These are phyloP conservation scores for Drosophila ercepeae DNA, from an alignment of 1,140 invertebrate species.

Conservation along the genomic window DNA sequence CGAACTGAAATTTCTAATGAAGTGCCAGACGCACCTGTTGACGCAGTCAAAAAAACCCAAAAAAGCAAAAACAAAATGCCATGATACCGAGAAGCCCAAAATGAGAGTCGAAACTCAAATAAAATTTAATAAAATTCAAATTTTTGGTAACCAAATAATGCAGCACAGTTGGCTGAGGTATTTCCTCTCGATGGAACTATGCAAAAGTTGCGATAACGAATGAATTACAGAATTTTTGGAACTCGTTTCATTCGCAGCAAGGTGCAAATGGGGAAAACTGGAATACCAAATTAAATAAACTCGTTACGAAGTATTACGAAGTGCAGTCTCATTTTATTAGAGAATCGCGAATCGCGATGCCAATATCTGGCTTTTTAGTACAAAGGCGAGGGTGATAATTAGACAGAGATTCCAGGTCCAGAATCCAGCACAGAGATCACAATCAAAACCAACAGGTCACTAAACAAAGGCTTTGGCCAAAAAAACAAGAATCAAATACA, in stretches of 20 bases:
- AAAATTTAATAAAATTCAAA: slow-evolving; percentile 67
- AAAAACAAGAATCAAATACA: background rate
- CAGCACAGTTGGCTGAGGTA: slow-evolving; percentile 13
- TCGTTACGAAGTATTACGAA: slow-evolving; percentile 13
- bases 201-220: slow-evolving; percentile 37
- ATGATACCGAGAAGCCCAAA: slow-evolving; percentile 25
- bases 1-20: slow-evolving; percentile 58
- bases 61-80: slow-evolving; percentile 17
- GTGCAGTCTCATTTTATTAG: background rate
- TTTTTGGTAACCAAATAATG: slow-evolving; percentile 16
- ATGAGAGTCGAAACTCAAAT: slow-evolving; percentile 51
- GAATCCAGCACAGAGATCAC: too few species aligned
- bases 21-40: slow-evolving; percentile 75
- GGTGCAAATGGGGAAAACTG: slow-evolving; percentile 14
- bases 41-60: slow-evolving; percentile 37
- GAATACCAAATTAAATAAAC: slow-evolving; percentile 6
- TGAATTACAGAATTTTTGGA: slow-evolving; percentile 33
- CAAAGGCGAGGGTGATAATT: slow-evolving; percentile 50
- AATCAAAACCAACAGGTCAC: too few species aligned
- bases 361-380: background rate
- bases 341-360: slow-evolving; percentile 1
- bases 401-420: slow-evolving; percentile 7
- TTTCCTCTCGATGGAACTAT: slow-evolving; percentile 37
- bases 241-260: slow-evolving; percentile 8
- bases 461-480: slow-evolving; percentile 1